Evolutionary conservation across 2,113 vertebrate genomes (phyloP).

Genomic region (Amazona guildingii): DNA sequence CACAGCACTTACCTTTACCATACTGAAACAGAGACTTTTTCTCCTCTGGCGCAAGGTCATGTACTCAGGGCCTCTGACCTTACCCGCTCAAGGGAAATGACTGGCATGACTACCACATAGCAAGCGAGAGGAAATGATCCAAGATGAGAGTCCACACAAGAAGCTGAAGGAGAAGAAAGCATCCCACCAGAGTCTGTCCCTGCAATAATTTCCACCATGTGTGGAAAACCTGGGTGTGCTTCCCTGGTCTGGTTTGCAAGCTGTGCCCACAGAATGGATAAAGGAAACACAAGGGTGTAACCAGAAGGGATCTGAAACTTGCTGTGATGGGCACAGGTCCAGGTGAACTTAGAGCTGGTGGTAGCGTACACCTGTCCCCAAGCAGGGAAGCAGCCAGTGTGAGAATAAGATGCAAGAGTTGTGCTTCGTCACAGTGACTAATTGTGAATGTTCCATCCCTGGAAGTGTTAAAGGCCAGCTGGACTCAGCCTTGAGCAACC

Average conservation of each 20-base stretch:
- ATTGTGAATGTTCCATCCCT: background rate
- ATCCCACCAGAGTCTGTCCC: background rate
- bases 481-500: background rate
- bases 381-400: background rate
- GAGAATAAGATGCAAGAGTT: background rate
- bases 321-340: background rate
- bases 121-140: background rate
- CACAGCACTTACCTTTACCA: background rate
- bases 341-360: background rate
- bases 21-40: background rate
- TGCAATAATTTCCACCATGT: background rate
- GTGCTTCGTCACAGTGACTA: background rate
- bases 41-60: fast-evolving
- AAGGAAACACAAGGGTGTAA: background rate
- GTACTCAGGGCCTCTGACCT: background rate
- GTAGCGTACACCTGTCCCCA: too few relatives aligned
- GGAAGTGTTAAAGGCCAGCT: background rate
- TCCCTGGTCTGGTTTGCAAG: background rate
- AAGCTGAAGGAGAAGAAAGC: background rate
- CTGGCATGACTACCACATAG: background rate
- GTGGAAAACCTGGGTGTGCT: background rate
- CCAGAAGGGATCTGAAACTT: background rate
- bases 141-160: background rate
- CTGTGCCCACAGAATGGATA: background rate
- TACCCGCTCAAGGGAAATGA: background rate